A percentile compares a stretch with the other conserved stretches of the same genome.
Evolutionary conservation across 1,140 invertebrate genomes (phyloP).

Genomic region (Mesaphorura yosii): DNA sequence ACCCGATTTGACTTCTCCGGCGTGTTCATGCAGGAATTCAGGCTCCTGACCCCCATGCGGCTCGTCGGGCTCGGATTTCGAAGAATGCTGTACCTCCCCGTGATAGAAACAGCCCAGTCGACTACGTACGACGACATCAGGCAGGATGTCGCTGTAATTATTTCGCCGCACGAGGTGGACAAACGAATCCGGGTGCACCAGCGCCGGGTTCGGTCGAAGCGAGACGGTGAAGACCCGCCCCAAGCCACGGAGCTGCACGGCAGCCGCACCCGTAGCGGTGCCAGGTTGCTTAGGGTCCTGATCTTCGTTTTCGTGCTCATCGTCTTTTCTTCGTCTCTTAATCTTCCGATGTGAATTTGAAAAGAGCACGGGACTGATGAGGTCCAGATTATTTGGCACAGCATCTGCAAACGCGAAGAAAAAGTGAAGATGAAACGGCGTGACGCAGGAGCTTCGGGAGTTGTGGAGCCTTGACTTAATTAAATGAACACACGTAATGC

Average conservation of each 20-base stretch:
- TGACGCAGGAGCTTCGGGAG: too few species aligned
- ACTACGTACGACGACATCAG: conserved; percentile 13
- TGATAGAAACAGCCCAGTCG: conserved; percentile 25
- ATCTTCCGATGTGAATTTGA: neutral
- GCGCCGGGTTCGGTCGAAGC: conserved; percentile 15
- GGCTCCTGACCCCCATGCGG: neutral
- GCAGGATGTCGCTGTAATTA: conserved; percentile 22
- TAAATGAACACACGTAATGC: too few species aligned
- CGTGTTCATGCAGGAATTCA: neutral
- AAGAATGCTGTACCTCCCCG: conserved; percentile 11
- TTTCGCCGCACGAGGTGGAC: conserved; percentile 22
- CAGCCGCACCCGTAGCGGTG: too few species aligned
- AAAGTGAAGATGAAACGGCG: too few species aligned
- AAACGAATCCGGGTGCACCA: conserved; percentile 20
- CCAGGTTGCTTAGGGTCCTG: too few species aligned
- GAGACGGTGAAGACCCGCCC: conserved; percentile 17
- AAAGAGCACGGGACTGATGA: conserved; percentile 17
- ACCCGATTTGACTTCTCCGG: conserved; percentile 4
- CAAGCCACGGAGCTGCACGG: conserved; percentile 18
- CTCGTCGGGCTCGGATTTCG: neutral
- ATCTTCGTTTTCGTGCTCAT: too few species aligned
- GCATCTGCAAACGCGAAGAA: conserved; percentile 2
- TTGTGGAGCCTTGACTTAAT: too few species aligned
- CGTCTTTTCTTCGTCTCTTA: neutral
- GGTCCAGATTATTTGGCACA: conserved; percentile 28